A percentile compares a stretch with the other conserved stretches of the same genome.
Evolutionary conservation across 1,140 invertebrate species (phyloP).

Genomic region (Calliphora vicina): DNA sequence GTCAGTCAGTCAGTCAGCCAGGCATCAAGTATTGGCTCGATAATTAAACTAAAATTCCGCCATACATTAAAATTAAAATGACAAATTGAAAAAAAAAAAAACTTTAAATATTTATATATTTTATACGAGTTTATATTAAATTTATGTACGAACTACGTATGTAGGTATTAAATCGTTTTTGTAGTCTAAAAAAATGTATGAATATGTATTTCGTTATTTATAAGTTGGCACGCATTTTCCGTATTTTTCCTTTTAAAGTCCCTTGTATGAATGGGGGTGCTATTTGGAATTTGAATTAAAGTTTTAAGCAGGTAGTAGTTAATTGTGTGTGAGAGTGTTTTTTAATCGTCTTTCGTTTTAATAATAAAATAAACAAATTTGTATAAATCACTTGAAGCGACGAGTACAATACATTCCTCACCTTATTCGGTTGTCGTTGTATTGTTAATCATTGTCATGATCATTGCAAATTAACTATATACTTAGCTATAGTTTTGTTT

Average conservation of each 20-base stretch:
- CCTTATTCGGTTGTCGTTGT: background rate
- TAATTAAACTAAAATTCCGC: background rate
- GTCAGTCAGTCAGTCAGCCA: background rate
- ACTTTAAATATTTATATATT: background rate
- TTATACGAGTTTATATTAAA: background rate
- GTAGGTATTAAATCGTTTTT: no score
- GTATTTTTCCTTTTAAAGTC: background rate
- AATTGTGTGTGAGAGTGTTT: background rate
- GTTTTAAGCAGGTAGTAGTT: background rate
- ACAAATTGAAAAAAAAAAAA: background rate
- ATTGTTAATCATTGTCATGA: conserved; percentile 10
- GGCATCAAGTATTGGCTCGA: background rate
- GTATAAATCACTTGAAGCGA: no score
- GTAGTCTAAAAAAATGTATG: background rate
- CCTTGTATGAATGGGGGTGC: background rate
- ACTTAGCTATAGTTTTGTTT: background rate
- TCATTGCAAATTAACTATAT: background rate
- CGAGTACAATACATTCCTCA: conserved; percentile 9
- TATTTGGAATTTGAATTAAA: background rate
- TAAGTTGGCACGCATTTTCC: background rate
- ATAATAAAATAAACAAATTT: no score
- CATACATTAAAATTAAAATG: no score
- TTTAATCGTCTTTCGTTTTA: background rate
- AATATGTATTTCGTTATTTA: background rate
- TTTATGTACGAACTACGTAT: background rate